Conservation (phyloP, 2,888 invertebrate genomes). For the Heliconius sara region DNA sequence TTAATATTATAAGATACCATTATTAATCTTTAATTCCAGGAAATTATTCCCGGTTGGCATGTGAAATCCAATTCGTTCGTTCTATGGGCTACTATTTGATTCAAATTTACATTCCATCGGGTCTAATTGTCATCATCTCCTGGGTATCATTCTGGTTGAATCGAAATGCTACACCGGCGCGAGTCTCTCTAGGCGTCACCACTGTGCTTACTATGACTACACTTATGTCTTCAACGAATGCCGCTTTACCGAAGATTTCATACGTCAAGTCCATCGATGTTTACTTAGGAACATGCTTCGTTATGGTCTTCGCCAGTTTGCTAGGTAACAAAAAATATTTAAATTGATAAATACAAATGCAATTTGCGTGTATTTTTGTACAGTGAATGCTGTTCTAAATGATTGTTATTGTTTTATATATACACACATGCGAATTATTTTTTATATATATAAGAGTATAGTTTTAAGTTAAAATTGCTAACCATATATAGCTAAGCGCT, state of each 20-base stretch:
- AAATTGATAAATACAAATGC: slow-evolving; percentile 9
- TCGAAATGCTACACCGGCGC: slow-evolving; percentile 96
- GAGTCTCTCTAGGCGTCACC: slow-evolving; percentile 96
- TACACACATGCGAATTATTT: slow-evolving; percentile 8
- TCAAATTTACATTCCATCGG: slow-evolving; percentile 98
- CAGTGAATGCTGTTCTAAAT: background rate
- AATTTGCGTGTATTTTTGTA: slow-evolving; percentile 8
- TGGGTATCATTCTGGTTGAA: slow-evolving; percentile 99
- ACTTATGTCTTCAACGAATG: slow-evolving; percentile 97
- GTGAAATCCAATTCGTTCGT: slow-evolving; percentile 98
- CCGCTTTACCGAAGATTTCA: slow-evolving; percentile 98
- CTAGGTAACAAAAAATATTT: slow-evolving; percentile 86
- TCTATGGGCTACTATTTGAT: slow-evolving; percentile 99
- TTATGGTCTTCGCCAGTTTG: slow-evolving; percentile 99
- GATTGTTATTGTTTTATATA: background rate
- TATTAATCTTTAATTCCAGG: slow-evolving; percentile 84
- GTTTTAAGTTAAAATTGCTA: background rate
- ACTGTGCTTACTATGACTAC: slow-evolving; percentile 99
- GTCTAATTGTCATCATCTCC: slow-evolving; percentile 97
- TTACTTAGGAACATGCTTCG: slow-evolving; percentile 98
- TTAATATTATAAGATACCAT: slow-evolving; percentile 12
- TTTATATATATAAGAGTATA: background rate
- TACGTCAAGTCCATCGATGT: slow-evolving; percentile 99
- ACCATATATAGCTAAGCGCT: slow-evolving; percentile 46
- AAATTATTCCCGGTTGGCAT: slow-evolving; percentile 97